Conservation (phyloP, 2,888 invertebrate species). For the Drosophila eohydei region DNA sequence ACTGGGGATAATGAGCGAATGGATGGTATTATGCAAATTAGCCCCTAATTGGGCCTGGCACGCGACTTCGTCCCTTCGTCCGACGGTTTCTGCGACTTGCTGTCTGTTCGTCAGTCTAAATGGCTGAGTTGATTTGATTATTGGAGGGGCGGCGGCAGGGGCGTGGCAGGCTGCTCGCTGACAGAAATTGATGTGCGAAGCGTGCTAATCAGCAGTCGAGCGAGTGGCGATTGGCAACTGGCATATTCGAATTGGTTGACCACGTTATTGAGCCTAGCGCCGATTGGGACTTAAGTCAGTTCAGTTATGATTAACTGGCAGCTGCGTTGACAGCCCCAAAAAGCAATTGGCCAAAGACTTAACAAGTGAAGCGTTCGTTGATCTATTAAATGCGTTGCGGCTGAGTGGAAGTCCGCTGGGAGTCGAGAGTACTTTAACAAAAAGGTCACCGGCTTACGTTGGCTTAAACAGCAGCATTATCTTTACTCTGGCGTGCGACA, state of each 20-base stretch:
- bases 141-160: slow-evolving; percentile 12
- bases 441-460: slow-evolving; percentile 1
- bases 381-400: background rate
- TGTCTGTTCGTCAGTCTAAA: slow-evolving; percentile 7
- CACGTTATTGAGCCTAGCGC: slow-evolving; percentile 1
- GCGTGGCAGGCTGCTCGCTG: slow-evolving; percentile 5
- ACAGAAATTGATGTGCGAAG: slow-evolving; percentile 32
- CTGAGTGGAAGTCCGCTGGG: background rate
- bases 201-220: slow-evolving; percentile 44
- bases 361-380: slow-evolving; percentile 11
- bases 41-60: slow-evolving; percentile 63
- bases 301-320: slow-evolving; percentile 43
- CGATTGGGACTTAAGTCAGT: slow-evolving; percentile 13
- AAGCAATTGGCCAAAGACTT: slow-evolving; percentile 14
- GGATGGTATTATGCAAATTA: slow-evolving; percentile 68
- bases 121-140: slow-evolving; percentile 64
- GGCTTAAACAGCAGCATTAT: background rate
- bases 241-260: slow-evolving; percentile 33
- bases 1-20: slow-evolving; percentile 60
- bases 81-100: too few relatives aligned
- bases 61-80: slow-evolving; percentile 40
- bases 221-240: background rate
- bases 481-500: background rate
- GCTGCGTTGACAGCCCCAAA: slow-evolving; percentile 12
- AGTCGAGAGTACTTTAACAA: background rate